Evolutionary conservation across 2,888 invertebrate genomes (phyloP).

Genomic region (Noctuana brunneofusca): DNA sequence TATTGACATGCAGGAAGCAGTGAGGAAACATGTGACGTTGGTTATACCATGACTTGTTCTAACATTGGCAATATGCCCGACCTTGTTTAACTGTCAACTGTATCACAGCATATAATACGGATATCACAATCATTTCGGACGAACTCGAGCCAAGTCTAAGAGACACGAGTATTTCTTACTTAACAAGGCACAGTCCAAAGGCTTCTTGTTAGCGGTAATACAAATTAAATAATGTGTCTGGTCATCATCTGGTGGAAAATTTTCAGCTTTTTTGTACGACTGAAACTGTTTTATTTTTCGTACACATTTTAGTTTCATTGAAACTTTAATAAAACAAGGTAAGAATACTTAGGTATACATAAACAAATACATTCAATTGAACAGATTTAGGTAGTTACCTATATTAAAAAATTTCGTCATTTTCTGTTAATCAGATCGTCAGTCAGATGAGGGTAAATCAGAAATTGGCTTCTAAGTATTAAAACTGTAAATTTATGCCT

Average conservation of each 20-base stretch:
- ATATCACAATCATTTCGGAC: not conserved
- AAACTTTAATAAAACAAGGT: no score
- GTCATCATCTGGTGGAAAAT: not conserved
- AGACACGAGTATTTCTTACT: not conserved
- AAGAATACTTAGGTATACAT: no score
- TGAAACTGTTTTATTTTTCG: no score
- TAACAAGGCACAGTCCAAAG: not conserved
- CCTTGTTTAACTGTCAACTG: slow-evolving; percentile 3
- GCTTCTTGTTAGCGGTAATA: not conserved
- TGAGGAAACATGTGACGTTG: not conserved
- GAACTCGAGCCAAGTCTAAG: slow-evolving; percentile 1
- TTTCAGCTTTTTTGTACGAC: not conserved
- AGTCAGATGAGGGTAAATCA: no score
- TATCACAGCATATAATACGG: not conserved
- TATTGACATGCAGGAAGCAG: not conserved
- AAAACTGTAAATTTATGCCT: no score
- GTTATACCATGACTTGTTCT: not conserved
- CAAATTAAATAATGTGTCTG: not conserved
- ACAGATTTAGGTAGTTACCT: no score
- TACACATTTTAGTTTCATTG: no score
- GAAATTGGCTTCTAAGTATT: no score
- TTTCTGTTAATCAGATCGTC: no score
- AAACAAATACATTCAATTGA: no score
- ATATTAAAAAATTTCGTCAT: no score
- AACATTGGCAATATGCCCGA: slow-evolving; percentile 5